These are phyloP conservation scores for Nephrotoma appendiculata DNA, from an alignment of 2,888 invertebrate species.

Conservation along the genomic window DNA sequence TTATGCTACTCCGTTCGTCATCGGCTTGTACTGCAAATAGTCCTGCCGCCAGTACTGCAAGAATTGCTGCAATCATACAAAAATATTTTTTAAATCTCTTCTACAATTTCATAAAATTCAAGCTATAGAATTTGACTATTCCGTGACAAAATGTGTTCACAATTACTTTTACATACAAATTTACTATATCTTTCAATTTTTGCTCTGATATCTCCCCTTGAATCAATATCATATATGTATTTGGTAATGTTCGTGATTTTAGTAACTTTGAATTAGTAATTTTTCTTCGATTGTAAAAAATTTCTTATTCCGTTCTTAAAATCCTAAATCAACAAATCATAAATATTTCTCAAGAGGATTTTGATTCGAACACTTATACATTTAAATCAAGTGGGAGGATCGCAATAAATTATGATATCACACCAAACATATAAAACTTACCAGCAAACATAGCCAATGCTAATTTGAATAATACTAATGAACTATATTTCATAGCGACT, in stretches of 20 bases:
- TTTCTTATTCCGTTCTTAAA: not conserved
- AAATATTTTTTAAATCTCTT: not conserved
- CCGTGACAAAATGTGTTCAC: not conserved
- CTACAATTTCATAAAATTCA: not conserved
- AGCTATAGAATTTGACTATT: no score
- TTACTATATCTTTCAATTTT: not conserved
- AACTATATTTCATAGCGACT: slow-evolving; percentile 62
- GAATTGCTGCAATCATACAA: slow-evolving; percentile 43
- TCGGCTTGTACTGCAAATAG: slow-evolving; percentile 77
- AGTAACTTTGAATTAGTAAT: not conserved
- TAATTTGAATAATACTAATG: slow-evolving; percentile 63
- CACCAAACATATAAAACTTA: slow-evolving; percentile 34
- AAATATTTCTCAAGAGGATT: not conserved
- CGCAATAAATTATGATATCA: not conserved
- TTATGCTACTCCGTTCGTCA: slow-evolving; percentile 58
- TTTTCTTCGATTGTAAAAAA: not conserved
- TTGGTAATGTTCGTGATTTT: not conserved
- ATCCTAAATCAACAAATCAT: not conserved
- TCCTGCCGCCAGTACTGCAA: slow-evolving; percentile 67
- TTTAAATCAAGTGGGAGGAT: not conserved
- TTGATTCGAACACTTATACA: not conserved
- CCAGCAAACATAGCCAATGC: slow-evolving; percentile 63
- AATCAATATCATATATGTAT: no score
- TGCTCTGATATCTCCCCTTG: not conserved
- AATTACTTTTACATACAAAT: not conserved